Base-by-base conservation (phyloP, 2,797 vertebrate genomes). In the Helostoma temminkii region DNA sequence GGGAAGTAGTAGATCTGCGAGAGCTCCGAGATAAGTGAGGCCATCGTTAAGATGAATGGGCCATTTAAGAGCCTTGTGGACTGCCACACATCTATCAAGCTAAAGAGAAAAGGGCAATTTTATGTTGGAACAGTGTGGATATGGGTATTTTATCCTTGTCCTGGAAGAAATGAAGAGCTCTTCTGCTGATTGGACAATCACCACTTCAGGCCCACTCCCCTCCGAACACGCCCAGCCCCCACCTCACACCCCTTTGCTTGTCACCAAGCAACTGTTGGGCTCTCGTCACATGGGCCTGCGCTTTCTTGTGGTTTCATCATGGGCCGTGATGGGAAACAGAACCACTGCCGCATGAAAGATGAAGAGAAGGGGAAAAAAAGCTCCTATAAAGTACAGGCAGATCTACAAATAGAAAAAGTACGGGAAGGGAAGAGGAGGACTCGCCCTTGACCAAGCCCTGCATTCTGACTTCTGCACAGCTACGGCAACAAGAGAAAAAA, bases 241-340 rank as follows among this genome's bases (percentile, higher is more conserved):
- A 16, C 28, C 69, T 55, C 52, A 26, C 59, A 43, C 71, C 70
- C 74, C 71, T 61, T 25, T 53, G 52, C 76, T 55, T 80, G 87
- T 92, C 89, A 85, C 78, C 77, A 83, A 81, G 85, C 82, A 85
- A 91, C 82, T 76, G 68, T 74, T 78, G 85, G 69, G 30, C 85
- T 86, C 81, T 88, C 76, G 83, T 89, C 89, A 78, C 84, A 86
- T 71, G 85, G 76, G 80, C 75, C 65, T 32, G 28, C 62, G 65
- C 93, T 93, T 94, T 93, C 88, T 91, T 93, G 93, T 93, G 93
- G 93, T 93, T 87, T 83, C 84, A 91, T 92, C 90, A 88, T 74
- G 85, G 85, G 63, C 87, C 74, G 66, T 92, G 92, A 94, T 93
- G 91, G 88, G 88, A 93, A 93, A 91, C 93, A 93, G 93, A 93